These are phyloP conservation scores for Sebastes melanostomus DNA, from an alignment of 2,797 vertebrate genomes.

Conservation along the genomic window DNA sequence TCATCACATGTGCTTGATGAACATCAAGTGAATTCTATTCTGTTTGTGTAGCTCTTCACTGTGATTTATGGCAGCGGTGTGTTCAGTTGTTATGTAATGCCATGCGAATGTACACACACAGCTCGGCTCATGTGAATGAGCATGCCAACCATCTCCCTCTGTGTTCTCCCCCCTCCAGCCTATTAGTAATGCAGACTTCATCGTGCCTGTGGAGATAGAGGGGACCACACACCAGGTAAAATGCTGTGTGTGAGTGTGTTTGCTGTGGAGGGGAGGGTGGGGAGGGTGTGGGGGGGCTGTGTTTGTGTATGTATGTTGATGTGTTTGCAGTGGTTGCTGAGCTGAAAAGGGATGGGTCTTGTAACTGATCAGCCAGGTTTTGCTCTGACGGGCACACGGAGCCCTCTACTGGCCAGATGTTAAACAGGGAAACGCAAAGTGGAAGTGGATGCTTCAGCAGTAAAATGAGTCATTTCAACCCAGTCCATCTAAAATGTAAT, in stretches of 20 bases:
- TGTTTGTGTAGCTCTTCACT: conserved; percentile 24
- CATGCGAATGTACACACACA: conserved; percentile 69
- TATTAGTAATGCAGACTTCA: conserved; percentile 91
- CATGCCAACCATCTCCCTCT: conserved; percentile 56
- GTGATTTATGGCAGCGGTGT: conserved; percentile 40
- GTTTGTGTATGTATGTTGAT: conserved; percentile 57
- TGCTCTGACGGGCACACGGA: conserved; percentile 32
- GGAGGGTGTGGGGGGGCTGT: neutral
- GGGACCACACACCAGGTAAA: conserved; percentile 91
- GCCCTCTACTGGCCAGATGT: conserved; percentile 76
- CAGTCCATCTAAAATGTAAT: conserved; percentile 6
- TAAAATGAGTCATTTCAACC: conserved; percentile 36
- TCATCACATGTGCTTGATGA: neutral
- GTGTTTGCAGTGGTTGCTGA: conserved; percentile 62
- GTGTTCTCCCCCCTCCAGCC: conserved; percentile 80
- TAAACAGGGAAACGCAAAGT: conserved; percentile 13
- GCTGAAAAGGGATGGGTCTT: conserved; percentile 71
- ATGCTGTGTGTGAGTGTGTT: conserved; percentile 33
- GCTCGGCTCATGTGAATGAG: conserved; percentile 45
- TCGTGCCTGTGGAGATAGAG: conserved; percentile 92
- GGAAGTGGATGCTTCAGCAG: conserved; percentile 5
- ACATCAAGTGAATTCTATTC: conserved; percentile 18
- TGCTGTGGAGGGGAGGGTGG: neutral
- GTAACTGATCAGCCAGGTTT: conserved; percentile 46
- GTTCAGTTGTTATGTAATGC: conserved; percentile 64